A percentile compares a stretch with the other conserved stretches of the same genome.
Conservation (phyloP, 2,888 invertebrate species). For the Cecidostiba fungosa region DNA sequence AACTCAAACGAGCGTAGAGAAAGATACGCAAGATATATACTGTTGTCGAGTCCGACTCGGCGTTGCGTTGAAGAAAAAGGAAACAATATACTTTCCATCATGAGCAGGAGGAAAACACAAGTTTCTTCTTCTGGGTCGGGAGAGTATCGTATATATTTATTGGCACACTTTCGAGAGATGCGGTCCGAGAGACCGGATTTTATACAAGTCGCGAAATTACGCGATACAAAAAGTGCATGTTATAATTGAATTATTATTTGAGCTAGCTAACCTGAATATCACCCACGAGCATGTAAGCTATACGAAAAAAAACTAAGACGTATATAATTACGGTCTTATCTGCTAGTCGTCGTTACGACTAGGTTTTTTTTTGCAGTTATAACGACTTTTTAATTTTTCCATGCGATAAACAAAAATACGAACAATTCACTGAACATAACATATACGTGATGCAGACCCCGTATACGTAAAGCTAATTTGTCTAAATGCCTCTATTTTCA, state of each 20-base stretch:
- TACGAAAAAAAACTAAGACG: background rate
- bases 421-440: background rate
- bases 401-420: background rate
- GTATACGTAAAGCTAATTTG: background rate
- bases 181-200: background rate
- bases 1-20: constrained; percentile 53
- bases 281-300: background rate
- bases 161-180: constrained; percentile 27
- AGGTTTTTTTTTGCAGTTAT: background rate
- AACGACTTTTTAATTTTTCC: background rate
- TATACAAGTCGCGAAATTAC: background rate
- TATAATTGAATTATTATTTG: background rate
- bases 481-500: background rate
- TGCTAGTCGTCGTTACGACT: background rate
- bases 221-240: background rate
- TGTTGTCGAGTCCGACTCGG: no score
- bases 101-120: constrained; percentile 7
- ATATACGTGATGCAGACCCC: background rate
- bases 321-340: background rate
- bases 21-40: constrained; percentile 22
- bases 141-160: background rate
- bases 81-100: constrained; percentile 46
- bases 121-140: background rate
- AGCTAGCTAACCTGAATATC: background rate
- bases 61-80: background rate